phyloP scores from a whole-genome alignment of 2,888 invertebrate genomes.

The Atethmia centrago region DNA sequence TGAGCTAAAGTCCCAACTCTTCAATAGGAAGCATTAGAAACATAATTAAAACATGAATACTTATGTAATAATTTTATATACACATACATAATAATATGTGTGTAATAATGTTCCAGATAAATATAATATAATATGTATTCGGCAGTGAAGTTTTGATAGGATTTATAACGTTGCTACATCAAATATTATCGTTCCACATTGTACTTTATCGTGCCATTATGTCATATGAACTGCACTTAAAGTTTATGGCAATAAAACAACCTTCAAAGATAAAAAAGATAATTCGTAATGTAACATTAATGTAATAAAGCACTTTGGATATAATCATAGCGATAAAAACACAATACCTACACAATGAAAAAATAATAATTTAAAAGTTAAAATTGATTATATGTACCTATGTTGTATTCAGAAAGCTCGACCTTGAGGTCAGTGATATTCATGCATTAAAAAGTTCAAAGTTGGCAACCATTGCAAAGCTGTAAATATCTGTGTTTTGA shows the following conservation, averaged over 20 bases:
- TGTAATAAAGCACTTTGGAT: conserved; percentile 25
- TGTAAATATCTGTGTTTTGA: neutral
- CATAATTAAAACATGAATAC: conserved; percentile 57
- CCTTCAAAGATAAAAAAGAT: conserved; percentile 30
- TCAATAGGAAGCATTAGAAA: conserved; percentile 80
- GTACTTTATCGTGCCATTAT: conserved; percentile 34
- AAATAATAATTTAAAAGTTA: neutral
- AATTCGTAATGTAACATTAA: conserved; percentile 20
- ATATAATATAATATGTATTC: neutral
- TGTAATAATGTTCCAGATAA: neutral
- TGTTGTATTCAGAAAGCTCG: neutral
- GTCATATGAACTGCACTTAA: conserved; percentile 40
- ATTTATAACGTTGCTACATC: conserved; percentile 33
- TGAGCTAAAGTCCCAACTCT: conserved; percentile 78
- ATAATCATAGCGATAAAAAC: neutral
- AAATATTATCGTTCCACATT: conserved; percentile 38
- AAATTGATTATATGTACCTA: neutral
- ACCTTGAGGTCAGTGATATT: neutral
- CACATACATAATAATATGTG: conserved; percentile 16
- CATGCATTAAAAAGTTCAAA: conserved; percentile 31
- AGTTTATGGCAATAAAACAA: conserved; percentile 7
- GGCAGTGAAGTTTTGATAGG: conserved; percentile 5
- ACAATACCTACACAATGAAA: neutral
- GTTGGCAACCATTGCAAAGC: conserved; percentile 1
- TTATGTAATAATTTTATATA: conserved; percentile 37